Evolutionary conservation across 1,140 invertebrate species (phyloP), one percentile per base, ranked within the genome.

Genomic region (Philopotamus ludificatus): DNA sequence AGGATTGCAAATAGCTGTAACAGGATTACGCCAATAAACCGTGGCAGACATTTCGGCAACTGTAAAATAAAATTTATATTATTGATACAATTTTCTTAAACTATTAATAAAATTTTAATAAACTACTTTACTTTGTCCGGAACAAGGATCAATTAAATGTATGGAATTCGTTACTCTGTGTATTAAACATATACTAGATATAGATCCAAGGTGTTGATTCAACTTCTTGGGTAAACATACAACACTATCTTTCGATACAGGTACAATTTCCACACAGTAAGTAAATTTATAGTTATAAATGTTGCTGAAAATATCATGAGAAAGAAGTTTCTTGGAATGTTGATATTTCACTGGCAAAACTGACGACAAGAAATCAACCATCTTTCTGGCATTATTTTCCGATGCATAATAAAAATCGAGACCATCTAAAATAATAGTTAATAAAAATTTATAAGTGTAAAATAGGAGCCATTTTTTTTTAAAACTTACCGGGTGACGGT

Each of bases 291-390:
- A 99, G 77, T 98, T 98, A 77, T 93, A 99, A 28, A 89, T 87
- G 75, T 99, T 99, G 74, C 91, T 98, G 75, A 96, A 93, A 26
- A 94, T 92, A 79, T 99, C 98, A 74, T 99, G 97, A 1, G 97
- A 98, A 70, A 99, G 91, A 9, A 99, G 82, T 73, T 97, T 95
- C 77, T 99, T 96, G 0, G 95, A 96, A 72, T 91, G 89, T 63
- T 91, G 86, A 76, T 89, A 91, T 73, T 90, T 89, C 72, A 87
- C 88, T 1, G 97, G 97, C 50, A 99, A 85, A 64, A 96, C 89
- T 12, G 91, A 84, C 58, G 82, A 77, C 1, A 99, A 77, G 75
- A 99, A 99, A 73, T 99, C 95, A 2, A 98, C 87, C 86, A 99
- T 87, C 85, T 98, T 99, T 21, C 93, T 84, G 0, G 97, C 97